These are phyloP conservation scores for Ophioninae sp. DNA, from an alignment of 2,888 invertebrate species.

Conservation along the genomic window DNA sequence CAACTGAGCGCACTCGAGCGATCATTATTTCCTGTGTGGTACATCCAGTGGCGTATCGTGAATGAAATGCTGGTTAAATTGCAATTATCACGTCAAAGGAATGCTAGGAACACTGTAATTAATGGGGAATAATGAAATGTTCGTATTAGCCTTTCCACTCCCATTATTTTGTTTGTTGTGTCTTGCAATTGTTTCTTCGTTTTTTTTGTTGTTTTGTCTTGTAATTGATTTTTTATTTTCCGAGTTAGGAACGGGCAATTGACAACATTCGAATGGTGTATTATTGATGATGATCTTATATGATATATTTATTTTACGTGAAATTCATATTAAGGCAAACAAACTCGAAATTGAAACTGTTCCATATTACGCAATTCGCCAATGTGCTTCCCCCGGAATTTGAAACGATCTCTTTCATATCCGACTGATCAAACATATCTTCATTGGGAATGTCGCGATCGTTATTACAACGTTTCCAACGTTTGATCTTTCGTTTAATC, in stretches of 20 bases:
- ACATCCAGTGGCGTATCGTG: conserved; percentile 18
- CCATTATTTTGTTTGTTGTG: neutral
- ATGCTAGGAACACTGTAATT: conserved; percentile 29
- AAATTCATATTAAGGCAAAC: too few species aligned
- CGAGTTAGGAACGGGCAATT: too few species aligned
- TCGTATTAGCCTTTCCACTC: neutral
- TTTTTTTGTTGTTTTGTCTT: too few species aligned
- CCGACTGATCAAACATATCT: neutral
- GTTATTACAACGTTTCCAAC: too few species aligned
- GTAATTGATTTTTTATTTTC: too few species aligned
- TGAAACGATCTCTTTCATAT: neutral
- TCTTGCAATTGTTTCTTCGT: neutral
- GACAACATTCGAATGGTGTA: too few species aligned
- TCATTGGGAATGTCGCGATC: neutral
- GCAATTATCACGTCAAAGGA: conserved; percentile 45
- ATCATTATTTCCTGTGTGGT: conserved; percentile 36
- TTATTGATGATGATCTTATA: too few species aligned
- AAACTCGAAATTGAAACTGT: neutral
- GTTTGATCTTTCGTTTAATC: too few species aligned
- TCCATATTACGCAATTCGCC: neutral
- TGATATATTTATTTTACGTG: too few species aligned
- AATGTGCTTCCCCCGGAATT: neutral
- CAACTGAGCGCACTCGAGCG: conserved; percentile 18
- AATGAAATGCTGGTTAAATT: conserved; percentile 32
- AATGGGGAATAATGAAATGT: conserved; percentile 8